Percentiles rank a stretch among this genome's conserved stretches.
phyloP scores from a whole-genome alignment of 2,113 vertebrate species.

The Alces alces region DNA sequence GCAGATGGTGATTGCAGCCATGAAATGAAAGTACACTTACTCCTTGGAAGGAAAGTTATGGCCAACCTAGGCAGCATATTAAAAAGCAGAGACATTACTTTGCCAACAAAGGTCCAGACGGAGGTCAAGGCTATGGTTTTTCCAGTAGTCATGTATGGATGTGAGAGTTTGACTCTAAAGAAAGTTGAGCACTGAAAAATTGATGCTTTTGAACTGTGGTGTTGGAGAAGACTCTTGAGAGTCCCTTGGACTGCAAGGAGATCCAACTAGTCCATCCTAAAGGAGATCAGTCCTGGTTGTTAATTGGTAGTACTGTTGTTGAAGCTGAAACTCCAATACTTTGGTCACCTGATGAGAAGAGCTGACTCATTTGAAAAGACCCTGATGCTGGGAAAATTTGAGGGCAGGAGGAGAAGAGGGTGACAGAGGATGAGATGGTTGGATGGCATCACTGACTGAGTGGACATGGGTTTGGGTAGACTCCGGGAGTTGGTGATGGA shows the following conservation, averaged over 20 bases:
- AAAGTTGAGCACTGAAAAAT: fast-evolving
- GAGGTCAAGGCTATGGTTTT: neutral
- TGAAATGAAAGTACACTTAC: too few species aligned
- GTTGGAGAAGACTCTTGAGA: neutral
- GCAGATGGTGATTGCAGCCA: too few species aligned
- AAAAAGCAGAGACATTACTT: neutral
- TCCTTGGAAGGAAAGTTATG: too few species aligned
- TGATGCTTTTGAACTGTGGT: neutral
- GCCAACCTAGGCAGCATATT: too few species aligned
- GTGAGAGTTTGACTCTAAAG: neutral
- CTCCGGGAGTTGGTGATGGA: fast-evolving
- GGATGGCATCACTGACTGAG: neutral
- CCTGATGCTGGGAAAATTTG: neutral
- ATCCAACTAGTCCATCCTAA: neutral
- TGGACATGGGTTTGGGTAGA: neutral
- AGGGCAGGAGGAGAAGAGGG: neutral
- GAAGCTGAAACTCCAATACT: neutral
- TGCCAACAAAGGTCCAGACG: neutral
- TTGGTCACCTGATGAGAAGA: neutral
- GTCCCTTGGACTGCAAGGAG: neutral
- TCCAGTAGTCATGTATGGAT: neutral
- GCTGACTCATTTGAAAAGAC: neutral
- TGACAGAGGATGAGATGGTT: neutral
- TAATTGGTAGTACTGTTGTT: neutral
- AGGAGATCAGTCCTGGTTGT: neutral